Conservation (phyloP, 2,888 invertebrate species). For the Eulithis testata region DNA sequence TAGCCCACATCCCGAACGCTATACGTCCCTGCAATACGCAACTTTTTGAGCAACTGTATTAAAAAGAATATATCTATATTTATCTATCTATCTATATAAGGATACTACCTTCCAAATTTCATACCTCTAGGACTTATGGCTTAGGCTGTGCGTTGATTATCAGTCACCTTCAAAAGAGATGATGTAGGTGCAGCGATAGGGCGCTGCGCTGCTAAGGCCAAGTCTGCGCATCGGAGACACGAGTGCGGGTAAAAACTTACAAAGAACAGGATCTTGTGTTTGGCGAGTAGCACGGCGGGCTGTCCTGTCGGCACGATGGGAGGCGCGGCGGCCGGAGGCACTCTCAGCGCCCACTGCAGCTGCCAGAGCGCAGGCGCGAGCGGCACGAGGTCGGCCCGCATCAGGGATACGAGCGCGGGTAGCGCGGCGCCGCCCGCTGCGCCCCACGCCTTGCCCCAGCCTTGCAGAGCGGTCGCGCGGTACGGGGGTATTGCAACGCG, state of each 20-base stretch:
- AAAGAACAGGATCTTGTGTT: constrained; percentile 96
- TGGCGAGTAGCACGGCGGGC: constrained; percentile 93
- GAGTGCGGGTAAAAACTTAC: constrained; percentile 82
- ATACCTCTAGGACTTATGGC: no score
- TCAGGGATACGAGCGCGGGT: constrained; percentile 96
- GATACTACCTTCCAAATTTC: no score
- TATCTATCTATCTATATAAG: no score
- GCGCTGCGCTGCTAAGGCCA: no score
- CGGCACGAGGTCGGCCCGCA: constrained; percentile 87
- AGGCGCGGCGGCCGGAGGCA: constrained; percentile 92
- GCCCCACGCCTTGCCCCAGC: constrained; percentile 93
- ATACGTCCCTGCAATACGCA: no score
- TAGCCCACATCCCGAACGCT: no score
- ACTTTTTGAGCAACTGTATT: no score
- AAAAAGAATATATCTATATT: no score
- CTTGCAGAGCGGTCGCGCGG: constrained; percentile 94
- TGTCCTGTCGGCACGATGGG: constrained; percentile 96
- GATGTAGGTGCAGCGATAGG: no score
- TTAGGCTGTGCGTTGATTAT: no score
- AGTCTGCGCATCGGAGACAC: no score
- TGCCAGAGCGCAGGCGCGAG: constrained; percentile 89
- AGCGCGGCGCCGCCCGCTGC: constrained; percentile 94
- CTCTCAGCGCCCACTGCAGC: constrained; percentile 95
- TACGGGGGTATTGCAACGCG: constrained; percentile 95
- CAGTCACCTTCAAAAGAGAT: no score